Percentiles rank a stretch among this genome's conserved stretches.
These are phyloP conservation scores for Heliothis virescens DNA, from an alignment of 1,140 invertebrate genomes.

Conservation along the genomic window DNA sequence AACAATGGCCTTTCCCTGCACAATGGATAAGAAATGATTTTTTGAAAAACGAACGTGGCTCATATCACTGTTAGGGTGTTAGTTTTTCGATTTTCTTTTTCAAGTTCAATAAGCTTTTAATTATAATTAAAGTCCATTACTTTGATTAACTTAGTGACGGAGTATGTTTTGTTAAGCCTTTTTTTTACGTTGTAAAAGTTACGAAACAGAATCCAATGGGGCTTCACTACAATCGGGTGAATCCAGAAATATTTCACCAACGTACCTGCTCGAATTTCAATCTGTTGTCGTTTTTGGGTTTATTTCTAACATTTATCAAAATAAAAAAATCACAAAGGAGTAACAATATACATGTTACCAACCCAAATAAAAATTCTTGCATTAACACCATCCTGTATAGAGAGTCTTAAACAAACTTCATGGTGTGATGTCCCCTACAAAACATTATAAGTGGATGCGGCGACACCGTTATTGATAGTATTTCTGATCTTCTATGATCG, in stretches of 20 bases:
- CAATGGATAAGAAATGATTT: conserved; percentile 38
- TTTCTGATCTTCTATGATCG: conserved; percentile 33
- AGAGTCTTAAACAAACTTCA: conserved; percentile 34
- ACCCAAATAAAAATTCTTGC: not conserved
- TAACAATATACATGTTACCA: not conserved
- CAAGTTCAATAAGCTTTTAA: not conserved
- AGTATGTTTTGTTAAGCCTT: too few species aligned
- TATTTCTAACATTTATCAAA: too few species aligned
- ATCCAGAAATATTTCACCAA: too few species aligned
- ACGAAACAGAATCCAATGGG: too few species aligned
- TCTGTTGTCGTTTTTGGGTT: too few species aligned
- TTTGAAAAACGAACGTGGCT: conserved; percentile 25
- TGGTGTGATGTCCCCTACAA: conserved; percentile 37
- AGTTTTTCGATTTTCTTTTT: conserved; percentile 6
- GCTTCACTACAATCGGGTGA: too few species aligned
- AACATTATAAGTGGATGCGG: conserved; percentile 35
- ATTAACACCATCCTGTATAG: conserved; percentile 36
- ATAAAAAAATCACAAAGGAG: not conserved
- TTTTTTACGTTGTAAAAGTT: too few species aligned
- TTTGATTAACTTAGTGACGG: not conserved
- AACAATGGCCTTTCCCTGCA: conserved; percentile 52
- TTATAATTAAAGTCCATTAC: not conserved
- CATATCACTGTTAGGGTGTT: conserved; percentile 10
- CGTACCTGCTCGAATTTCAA: too few species aligned
- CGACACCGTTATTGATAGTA: conserved; percentile 43